Evolutionary conservation across 1,140 invertebrate species (phyloP), one percentile per base, ranked within the genome.

Genomic region (Armadillidium nasatum): DNA sequence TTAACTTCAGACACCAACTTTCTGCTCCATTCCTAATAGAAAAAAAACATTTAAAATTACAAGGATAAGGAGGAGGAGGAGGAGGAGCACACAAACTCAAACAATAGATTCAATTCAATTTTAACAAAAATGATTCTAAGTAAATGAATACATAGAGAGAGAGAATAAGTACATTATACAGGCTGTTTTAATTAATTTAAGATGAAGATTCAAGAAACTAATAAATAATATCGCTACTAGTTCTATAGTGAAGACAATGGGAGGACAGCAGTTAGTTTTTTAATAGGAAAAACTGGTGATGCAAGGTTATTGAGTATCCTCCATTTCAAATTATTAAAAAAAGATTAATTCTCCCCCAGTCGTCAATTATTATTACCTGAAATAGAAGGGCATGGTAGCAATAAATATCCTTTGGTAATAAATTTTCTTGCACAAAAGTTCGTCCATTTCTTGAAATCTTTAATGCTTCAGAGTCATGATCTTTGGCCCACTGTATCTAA

Each of bases 321-420:
- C n/a, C n/a, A n/a, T n/a, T n/a, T n/a, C n/a, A n/a, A n/a, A n/a
- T n/a, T n/a, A n/a, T n/a, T n/a, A n/a, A n/a, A n/a, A n/a, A n/a
- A n/a, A n/a, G n/a, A n/a, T n/a, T n/a, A n/a, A n/a, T n/a, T n/a
- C n/a, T n/a, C n/a, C n/a, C n/a, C n/a, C n/a, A n/a, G n/a, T n/a
- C n/a, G n/a, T n/a, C n/a, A n/a, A 33, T 33, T 33, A 3, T 33
- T 13, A 84, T 85, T 84, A 92, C 91, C 82, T 91, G 85, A 81
- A 97, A 90, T 69, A 96, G 86, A 76, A 89, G 84, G 45, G 89
- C 89, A 87, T 97, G 91, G 85, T 98, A 98, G 83, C 96, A 98
- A 83, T 94, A 90, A 60, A 98, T 89, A 85, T 97, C 86, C 76
- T 90, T 88, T 10, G 96, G 94, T 83, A 95, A 85, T 72, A 98